Base-by-base conservation (phyloP, 2,113 vertebrate genomes). In the Pterocles burchelli region DNA sequence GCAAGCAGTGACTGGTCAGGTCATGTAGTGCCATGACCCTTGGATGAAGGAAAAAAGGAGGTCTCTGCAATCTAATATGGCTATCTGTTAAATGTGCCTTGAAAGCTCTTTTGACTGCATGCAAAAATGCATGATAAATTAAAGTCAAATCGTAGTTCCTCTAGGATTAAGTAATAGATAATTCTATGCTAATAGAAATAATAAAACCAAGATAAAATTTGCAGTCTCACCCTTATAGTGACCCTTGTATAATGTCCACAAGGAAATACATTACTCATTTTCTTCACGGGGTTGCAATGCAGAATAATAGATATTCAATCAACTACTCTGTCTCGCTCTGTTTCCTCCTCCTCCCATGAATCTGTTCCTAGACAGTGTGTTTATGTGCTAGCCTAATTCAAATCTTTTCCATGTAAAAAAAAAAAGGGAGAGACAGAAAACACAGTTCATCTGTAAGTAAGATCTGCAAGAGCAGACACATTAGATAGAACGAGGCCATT, bases 401-500 rank as follows among this genome's bases (percentile, higher is more conserved):
- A 90, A 78, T 77, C 63, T 68, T 95, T 96, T 61, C 79, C 24
- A 22, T 66, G 34, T 38, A 28, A 41, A 76, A 85, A 67, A 61
- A 75, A 15, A 63, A 86, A 58, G 33, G 38, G 8, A 41, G 61
- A 87, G 61, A 72, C 20, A 85, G 54, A 92, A 95, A 96, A 94
- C 38, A 67, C 43, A 55, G 73, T 87, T 94, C 57, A 76, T 95
- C 49, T 92, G 34, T 81, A 93, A 96, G 72, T 46, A 80, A 49
- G 90, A 88, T 74, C 79, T 85, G 31, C 73, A 85, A 90, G 49
- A 93, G 73, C 80, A 89, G 83, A 95, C 70, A 82, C 92, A 92
- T 96, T 93, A 97, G 83, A 54, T 72, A 78, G 70, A 95, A 89
- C 2, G 9, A 94, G 77, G 61, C 88, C 86, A 96, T 97, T 95